Evolutionary conservation across 2,113 vertebrate genomes (phyloP).

Genomic region (Grantiella picta): DNA sequence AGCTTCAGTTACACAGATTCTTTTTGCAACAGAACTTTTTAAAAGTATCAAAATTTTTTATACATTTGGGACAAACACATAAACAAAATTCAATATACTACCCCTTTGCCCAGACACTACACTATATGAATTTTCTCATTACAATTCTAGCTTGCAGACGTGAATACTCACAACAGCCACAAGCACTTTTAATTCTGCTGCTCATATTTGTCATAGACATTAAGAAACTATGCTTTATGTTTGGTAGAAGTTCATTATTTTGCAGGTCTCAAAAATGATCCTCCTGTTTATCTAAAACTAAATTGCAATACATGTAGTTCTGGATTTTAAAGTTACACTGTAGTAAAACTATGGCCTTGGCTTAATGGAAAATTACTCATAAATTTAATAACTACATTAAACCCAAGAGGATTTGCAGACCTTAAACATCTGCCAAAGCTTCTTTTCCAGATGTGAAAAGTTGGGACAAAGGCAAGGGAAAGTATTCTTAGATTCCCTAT

Average conservation of each 20-base stretch:
- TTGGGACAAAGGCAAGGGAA: background rate
- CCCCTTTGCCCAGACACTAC: background rate
- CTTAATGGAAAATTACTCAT: slow-evolving; percentile 41
- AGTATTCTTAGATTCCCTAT: background rate
- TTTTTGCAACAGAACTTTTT: background rate
- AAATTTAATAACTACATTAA: slow-evolving; percentile 52
- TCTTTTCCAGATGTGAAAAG: slow-evolving; percentile 49
- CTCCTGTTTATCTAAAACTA: background rate
- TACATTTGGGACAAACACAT: background rate
- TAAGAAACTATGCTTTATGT: background rate
- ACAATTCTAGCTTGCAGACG: background rate
- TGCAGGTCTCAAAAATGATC: background rate
- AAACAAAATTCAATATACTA: background rate
- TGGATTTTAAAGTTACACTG: background rate
- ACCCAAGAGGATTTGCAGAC: slow-evolving; percentile 8
- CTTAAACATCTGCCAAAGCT: slow-evolving; percentile 20
- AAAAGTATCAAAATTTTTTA: background rate
- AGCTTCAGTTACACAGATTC: background rate
- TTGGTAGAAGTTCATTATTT: background rate
- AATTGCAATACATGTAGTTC: background rate
- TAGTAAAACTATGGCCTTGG: background rate
- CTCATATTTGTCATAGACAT: background rate
- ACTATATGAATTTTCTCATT: background rate
- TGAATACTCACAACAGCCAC: background rate
- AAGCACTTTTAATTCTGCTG: background rate